Conservation (phyloP, 2,113 vertebrate genomes). For the Hemiscyllium ocellatum region DNA sequence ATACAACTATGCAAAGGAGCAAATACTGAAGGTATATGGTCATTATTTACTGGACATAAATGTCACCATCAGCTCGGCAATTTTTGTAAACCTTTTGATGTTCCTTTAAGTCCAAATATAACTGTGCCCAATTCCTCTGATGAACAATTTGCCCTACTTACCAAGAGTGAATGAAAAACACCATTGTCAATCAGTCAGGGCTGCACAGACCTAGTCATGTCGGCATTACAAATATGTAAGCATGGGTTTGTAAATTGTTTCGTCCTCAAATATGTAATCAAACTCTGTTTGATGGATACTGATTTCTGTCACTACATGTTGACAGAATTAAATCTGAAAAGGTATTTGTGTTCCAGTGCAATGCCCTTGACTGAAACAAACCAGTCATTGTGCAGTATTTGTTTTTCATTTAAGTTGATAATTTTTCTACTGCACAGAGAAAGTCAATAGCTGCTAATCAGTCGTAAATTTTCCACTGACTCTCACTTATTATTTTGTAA, state of each 20-base stretch:
- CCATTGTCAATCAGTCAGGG: constrained; percentile 17
- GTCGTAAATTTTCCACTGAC: neutral
- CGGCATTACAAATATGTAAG: constrained; percentile 37
- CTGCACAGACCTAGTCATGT: constrained; percentile 36
- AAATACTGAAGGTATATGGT: constrained; percentile 45
- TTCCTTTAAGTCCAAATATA: constrained; percentile 8
- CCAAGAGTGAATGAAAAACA: constrained; percentile 31
- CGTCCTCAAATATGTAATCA: neutral
- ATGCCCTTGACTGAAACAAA: neutral
- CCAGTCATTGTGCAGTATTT: neutral
- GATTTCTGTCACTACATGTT: neutral
- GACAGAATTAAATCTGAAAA: neutral
- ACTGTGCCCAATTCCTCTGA: neutral
- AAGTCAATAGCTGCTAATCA: too few species aligned
- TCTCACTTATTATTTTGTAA: neutral
- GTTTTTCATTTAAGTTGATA: constrained; percentile 14
- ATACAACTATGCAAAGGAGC: constrained; percentile 44
- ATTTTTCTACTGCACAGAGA: neutral
- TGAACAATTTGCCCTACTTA: constrained; percentile 1
- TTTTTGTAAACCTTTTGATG: constrained; percentile 31
- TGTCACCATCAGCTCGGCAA: neutral
- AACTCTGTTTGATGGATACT: neutral
- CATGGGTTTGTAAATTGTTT: neutral
- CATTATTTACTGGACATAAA: constrained; percentile 41
- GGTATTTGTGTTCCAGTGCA: too few species aligned